Conservation (phyloP, 2,888 invertebrate genomes). For the Mactromeris polynyma region DNA sequence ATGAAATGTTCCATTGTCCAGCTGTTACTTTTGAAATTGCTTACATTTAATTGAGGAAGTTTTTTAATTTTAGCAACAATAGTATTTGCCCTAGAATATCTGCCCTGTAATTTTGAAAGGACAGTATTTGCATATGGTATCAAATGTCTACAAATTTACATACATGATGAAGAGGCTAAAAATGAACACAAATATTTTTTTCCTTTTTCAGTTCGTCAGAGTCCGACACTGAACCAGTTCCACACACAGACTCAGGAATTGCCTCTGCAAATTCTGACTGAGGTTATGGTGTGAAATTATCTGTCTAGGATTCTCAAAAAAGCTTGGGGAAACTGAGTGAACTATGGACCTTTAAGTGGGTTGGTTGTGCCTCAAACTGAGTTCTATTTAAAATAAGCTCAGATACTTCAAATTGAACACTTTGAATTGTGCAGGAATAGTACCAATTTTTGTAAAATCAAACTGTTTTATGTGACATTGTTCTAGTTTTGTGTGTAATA, state of each 20-base stretch:
- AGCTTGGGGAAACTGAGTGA: neutral
- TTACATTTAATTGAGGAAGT: too few relatives aligned
- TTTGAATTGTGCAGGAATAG: neutral
- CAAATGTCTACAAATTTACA: too few relatives aligned
- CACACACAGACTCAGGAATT: constrained; percentile 62
- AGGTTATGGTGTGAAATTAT: neutral
- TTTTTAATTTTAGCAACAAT: too few relatives aligned
- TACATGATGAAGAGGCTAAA: too few relatives aligned
- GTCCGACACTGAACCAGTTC: constrained; percentile 38
- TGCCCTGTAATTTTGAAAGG: too few relatives aligned
- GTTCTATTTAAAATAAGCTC: neutral
- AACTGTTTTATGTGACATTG: neutral
- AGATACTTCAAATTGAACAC: too few relatives aligned
- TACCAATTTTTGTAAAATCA: neutral
- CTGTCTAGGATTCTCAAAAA: neutral
- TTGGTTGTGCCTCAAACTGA: neutral
- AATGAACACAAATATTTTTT: neutral
- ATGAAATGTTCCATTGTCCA: too few relatives aligned
- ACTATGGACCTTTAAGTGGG: neutral
- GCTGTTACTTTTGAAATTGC: too few relatives aligned
- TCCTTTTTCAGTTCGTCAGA: constrained; percentile 49
- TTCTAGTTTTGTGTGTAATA: neutral
- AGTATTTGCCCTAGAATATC: too few relatives aligned
- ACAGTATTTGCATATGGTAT: too few relatives aligned
- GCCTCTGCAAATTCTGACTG: constrained; percentile 67